Percentiles rank a stretch among this genome's conserved stretches.
These are phyloP conservation scores for Pseudopodoces humilis DNA, from an alignment of 2,113 vertebrate species.

Conservation along the genomic window DNA sequence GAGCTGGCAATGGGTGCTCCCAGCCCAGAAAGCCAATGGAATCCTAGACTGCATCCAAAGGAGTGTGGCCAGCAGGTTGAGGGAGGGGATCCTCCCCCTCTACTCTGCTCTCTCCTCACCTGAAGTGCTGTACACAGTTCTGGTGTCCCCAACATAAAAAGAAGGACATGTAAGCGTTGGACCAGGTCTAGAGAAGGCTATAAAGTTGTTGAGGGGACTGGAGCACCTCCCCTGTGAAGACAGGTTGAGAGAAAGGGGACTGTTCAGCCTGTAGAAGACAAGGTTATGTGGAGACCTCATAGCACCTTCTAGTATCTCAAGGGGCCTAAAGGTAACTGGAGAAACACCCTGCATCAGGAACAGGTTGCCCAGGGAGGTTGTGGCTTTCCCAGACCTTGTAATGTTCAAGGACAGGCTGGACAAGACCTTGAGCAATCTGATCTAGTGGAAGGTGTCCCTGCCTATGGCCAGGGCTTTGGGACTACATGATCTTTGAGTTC, in stretches of 20 bases:
- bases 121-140: not conserved
- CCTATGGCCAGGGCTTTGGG: not conserved
- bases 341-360: not conserved
- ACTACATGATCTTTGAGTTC: not conserved
- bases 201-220: not conserved
- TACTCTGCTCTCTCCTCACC: not conserved
- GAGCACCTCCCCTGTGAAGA: not conserved
- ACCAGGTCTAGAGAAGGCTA: not conserved
- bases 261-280: not conserved
- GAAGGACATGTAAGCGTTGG: not conserved
- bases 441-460: not conserved
- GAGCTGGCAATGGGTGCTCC: not conserved
- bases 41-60: not conserved
- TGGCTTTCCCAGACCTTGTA: not conserved
- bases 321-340: not conserved
- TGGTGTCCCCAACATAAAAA: not conserved
- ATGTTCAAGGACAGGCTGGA: not conserved
- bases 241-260: not conserved
- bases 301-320: not conserved
- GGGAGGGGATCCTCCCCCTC: not conserved
- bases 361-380: not conserved
- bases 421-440: not conserved
- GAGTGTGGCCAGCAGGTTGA: not conserved
- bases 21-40: not conserved
- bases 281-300: not conserved